These are phyloP conservation scores for Macrosoma leucophasiata DNA, from an alignment of 2,888 invertebrate genomes.

Conservation along the genomic window DNA sequence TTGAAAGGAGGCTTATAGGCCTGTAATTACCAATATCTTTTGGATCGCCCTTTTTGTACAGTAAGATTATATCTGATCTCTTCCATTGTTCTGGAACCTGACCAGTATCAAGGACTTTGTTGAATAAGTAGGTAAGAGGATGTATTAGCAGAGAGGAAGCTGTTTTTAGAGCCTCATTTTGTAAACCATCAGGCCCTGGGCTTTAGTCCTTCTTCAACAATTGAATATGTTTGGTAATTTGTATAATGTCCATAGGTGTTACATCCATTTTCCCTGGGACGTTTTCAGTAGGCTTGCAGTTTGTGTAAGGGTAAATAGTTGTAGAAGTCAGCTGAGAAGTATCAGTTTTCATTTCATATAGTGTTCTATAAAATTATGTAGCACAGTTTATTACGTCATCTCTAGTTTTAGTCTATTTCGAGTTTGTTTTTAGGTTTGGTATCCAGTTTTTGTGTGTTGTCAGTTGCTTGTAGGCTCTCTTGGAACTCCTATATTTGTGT, in stretches of 20 bases:
- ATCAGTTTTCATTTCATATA: constrained; percentile 7
- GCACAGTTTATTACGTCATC: constrained; percentile 2
- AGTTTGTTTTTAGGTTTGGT: constrained; percentile 1
- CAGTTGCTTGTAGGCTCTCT: constrained; percentile 8
- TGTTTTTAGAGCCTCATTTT: constrained; percentile 22
- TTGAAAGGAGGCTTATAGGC: constrained; percentile 15
- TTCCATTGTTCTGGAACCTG: no score
- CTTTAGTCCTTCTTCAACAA: constrained; percentile 18
- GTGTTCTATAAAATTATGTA: constrained; percentile 1
- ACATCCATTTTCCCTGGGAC: no score
- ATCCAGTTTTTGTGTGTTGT: constrained; percentile 10
- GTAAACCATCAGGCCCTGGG: constrained; percentile 22
- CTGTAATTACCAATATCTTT: constrained; percentile 15
- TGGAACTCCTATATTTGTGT: constrained; percentile 5
- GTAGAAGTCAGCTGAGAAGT: no score
- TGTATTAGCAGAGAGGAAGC: constrained; percentile 11
- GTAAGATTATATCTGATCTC: no score
- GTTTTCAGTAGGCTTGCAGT: no score
- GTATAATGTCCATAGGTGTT: no score
- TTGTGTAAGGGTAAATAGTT: no score
- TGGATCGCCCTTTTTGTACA: no score
- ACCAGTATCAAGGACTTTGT: no score
- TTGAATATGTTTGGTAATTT: no score
- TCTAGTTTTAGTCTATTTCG: constrained; percentile 3
- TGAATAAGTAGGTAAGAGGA: constrained; percentile 14